Evolutionary conservation across 2,797 vertebrate species (phyloP), one percentile per base, ranked within the genome.

Genomic region (Adrianichthys oophorus): DNA sequence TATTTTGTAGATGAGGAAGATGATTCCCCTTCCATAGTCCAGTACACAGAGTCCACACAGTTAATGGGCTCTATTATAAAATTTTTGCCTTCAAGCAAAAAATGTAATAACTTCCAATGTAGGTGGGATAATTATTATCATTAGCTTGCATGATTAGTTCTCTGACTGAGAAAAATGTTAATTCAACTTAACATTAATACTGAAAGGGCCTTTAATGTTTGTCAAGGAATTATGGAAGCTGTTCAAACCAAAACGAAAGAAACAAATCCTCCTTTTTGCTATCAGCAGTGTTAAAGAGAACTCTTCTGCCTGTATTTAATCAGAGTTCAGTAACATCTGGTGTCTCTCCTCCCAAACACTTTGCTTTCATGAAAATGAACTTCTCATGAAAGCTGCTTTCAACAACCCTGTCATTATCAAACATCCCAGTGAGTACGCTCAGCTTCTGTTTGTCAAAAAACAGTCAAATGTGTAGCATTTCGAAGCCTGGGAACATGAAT

Each of bases 131-230:
- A 49, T 65, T 70, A 37, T 59, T 55, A 59, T 75, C 68, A 66
- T 78, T 68, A 66, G 24, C 40, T 63, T 29, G 54, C 43, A 58
- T 75, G 60, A 69, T 76, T 65, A 70, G 61, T 37, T 59, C 51
- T 55, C 62, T 59, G 50, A 64, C 29, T 60, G 57, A 53, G 15
- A 52, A 53, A 80, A 60, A 26, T 71, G 21, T 66, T 75, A 10
- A 70, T 74, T 65, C 55, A 68, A 70, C 48, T 16, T 4, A 19
- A 18, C 65, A 70, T 81, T 72, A 74, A 72, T 76, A 58, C 56
- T 23, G 2, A 12, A 29, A 4, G 43, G 26, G 21, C 2, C 41
- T 75, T 47, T 29, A 64, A 29, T 52, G 21, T 48, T 68, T 51
- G 17, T 62, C 45, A 7, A 10, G 52, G 26, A 64, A 17, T 62